These are phyloP conservation scores for Cyanistes caeruleus DNA, from an alignment of 2,113 vertebrate genomes.

Conservation along the genomic window DNA sequence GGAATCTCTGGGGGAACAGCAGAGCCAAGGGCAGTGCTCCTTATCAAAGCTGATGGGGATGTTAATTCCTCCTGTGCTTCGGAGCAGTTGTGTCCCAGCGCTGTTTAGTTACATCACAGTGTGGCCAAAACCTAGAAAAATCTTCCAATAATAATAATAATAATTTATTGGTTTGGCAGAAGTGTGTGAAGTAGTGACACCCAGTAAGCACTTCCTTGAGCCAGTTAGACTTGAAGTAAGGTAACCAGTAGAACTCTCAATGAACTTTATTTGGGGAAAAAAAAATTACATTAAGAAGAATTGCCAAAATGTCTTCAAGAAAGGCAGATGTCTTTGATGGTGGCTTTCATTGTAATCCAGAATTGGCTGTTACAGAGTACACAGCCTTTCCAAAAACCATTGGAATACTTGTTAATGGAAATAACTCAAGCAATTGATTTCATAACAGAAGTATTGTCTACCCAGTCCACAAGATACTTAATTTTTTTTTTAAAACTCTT, in stretches of 20 bases:
- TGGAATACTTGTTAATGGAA: background rate
- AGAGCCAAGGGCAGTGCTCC: background rate
- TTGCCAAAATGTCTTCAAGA: background rate
- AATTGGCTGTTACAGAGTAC: background rate
- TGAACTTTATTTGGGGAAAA: background rate
- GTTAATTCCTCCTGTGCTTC: background rate
- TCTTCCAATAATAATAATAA: background rate
- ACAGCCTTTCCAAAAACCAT: background rate
- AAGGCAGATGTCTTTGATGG: background rate
- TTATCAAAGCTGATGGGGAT: background rate
- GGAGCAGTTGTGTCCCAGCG: background rate
- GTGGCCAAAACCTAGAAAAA: background rate
- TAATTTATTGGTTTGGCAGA: background rate
- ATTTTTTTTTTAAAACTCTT: background rate
- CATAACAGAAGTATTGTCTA: background rate
- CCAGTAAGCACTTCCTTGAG: background rate
- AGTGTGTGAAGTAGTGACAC: background rate
- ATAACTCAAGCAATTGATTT: background rate
- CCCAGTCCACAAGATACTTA: background rate
- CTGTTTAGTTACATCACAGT: fast-evolving
- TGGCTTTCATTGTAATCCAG: background rate
- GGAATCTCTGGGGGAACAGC: background rate
- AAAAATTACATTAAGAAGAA: no score
- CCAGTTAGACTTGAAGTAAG: background rate
- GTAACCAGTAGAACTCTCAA: background rate